Conservation (phyloP, 1,140 invertebrate species). For the Steinernema khuongi region DNA sequence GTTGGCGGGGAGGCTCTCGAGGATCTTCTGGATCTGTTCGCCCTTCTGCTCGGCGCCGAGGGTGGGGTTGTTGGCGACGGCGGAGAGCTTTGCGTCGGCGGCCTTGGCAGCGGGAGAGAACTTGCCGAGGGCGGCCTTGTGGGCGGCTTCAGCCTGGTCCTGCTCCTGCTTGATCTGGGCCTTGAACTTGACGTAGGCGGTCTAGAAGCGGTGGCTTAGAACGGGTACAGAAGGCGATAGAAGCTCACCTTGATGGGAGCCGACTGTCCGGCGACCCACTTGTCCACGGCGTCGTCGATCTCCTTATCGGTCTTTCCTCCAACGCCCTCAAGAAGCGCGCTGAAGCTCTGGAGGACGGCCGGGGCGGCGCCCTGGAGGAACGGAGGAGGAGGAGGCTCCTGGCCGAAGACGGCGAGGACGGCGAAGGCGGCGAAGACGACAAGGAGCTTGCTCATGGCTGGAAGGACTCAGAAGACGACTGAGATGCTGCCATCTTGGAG, state of each 20-base stretch:
- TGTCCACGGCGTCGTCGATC: conserved; percentile 42
- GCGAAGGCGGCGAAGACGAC: conserved; percentile 31
- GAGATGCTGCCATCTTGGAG: neutral
- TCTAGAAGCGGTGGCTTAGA: neutral
- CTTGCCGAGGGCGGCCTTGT: conserved; percentile 39
- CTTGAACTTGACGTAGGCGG: conserved; percentile 19
- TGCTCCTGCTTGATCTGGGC: conserved; percentile 41
- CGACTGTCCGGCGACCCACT: conserved; percentile 40
- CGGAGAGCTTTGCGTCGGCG: conserved; percentile 45
- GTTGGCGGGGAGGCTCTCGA: conserved; percentile 37
- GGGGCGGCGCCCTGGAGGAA: conserved; percentile 42
- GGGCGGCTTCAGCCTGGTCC: conserved; percentile 41
- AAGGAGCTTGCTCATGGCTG: conserved; percentile 30
- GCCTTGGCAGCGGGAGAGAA: conserved; percentile 48
- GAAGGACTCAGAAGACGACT: neutral
- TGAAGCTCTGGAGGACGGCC: conserved; percentile 30
- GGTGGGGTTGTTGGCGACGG: conserved; percentile 43
- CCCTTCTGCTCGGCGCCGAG: conserved; percentile 43
- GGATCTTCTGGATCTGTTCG: conserved; percentile 43
- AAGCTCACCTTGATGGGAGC: conserved; percentile 37
- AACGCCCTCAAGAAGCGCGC: conserved; percentile 27
- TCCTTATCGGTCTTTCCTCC: conserved; percentile 40
- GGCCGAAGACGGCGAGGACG: conserved; percentile 36
- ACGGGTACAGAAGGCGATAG: neutral
- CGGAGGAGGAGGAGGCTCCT: conserved; percentile 33